Conservation (phyloP, 2,797 vertebrate species). For the Carapus acus region DNA sequence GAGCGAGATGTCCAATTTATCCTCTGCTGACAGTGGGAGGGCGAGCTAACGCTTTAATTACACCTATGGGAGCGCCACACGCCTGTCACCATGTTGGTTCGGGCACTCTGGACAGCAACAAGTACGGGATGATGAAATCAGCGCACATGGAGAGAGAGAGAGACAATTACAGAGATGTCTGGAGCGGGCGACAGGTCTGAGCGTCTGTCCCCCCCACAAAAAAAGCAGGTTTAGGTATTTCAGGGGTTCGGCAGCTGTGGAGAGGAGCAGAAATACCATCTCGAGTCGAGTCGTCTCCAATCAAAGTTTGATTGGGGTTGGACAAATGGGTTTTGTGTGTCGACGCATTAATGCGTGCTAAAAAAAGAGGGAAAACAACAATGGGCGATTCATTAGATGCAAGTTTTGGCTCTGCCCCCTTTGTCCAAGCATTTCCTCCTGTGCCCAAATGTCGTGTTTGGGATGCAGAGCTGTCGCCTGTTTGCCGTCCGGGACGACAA, state of each 20-base stretch:
- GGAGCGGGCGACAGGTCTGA: neutral
- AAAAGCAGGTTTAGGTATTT: neutral
- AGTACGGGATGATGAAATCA: conserved; percentile 2
- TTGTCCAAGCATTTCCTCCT: too few species aligned
- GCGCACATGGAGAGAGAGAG: neutral
- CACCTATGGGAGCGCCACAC: too few species aligned
- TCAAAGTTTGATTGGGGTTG: conserved; percentile 47
- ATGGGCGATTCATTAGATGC: too few species aligned
- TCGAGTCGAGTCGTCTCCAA: conserved; percentile 46
- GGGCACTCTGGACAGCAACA: conserved; percentile 6
- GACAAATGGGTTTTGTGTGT: conserved; percentile 43
- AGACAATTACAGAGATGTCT: conserved; percentile 4
- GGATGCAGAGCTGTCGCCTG: too few species aligned
- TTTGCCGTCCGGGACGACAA: too few species aligned
- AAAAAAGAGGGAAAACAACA: conserved; percentile 38
- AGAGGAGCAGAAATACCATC: conserved; percentile 35
- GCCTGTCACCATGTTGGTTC: too few species aligned
- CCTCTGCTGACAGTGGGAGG: neutral
- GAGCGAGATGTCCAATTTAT: neutral
- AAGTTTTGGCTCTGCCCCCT: too few species aligned
- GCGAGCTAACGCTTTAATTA: neutral
- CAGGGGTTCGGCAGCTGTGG: conserved; percentile 17
- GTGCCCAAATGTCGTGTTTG: too few species aligned
- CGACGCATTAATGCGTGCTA: conserved; percentile 38
- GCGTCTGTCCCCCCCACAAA: conserved; percentile 19